Base-by-base conservation (phyloP, 2,113 vertebrate genomes). In the Leucoraja erinaceus region DNA sequence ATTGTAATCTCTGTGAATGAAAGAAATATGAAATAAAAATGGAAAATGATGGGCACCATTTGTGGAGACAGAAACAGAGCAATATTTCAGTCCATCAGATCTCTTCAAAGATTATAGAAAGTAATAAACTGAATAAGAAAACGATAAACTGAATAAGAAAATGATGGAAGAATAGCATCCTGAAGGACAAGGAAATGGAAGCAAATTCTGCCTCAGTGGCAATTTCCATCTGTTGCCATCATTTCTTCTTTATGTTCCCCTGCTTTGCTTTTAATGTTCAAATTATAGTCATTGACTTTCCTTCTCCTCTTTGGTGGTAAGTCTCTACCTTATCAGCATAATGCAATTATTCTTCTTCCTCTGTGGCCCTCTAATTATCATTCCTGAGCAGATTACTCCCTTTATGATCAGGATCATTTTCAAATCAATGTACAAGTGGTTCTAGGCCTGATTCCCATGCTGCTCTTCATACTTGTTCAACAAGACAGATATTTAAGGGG, bases 291-390 rank as follows among this genome's bases (percentile, higher is more conserved):
- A 88, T 66, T 63, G 11, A 88, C 33, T 31, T 33, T 31, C 18
- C 0, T n/a, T 28, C 11, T 56, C 54, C 14, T 63, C 25, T 88
- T 18, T 31, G 83, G n/a, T 63, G 10, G 59, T n/a, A 63, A 18
- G n/a, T 68, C 90, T 74, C 31, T 11, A 47, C 47, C 70, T 33
- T 72, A 47, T 12, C 25, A 47, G 0, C 31, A 25, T 68, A 33
- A 66, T 38, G 66, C 88, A 91, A 91, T 91, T 63, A 72, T 18
- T 91, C 90, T 91, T 72, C 90, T 68, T 91, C 18, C 38, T 54
- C 90, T 91, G 68, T 25, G 70, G 66, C 47, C 66, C 68, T 47
- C 47, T 72, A 68, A 74, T 91, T 91, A 72, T 6, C 66, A 72
- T 25, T 91, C 47, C 90, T 72, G 68, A 22, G 10, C 66, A 91